Base-by-base conservation (phyloP, 2,797 vertebrate species). In the Tapera naevia region DNA sequence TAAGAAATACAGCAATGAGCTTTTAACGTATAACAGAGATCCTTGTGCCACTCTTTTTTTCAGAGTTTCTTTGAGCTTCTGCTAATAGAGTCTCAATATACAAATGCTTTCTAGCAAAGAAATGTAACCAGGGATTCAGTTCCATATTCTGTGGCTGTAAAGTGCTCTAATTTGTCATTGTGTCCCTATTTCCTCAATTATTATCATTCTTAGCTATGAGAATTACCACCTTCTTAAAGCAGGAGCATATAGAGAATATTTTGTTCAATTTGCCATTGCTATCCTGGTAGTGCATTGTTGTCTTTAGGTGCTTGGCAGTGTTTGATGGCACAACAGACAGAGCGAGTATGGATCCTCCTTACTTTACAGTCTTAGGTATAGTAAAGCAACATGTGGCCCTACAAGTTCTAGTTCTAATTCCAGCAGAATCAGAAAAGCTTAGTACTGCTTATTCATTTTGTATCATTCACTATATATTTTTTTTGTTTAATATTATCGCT, bases 401-500 rank as follows among this genome's bases (percentile, higher is more conserved):
- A 43, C 48, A 32, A 30, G n/a, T 56, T 43, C 11, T 57, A 48
- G 21, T 46, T 79, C 27, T 61, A 43, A 35, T 60, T 84, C 35
- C 69, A 69, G 66, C 41, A 64, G 62, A 64, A 69, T 65, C 28
- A 61, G 33, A 62, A 83, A 64, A 83, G 7, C 3, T 82, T 48
- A 54, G 21, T 0, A 0, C 16, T 24, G 12, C 14, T 15, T 69
- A 11, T 33, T 82, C 5, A 48, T 33, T 50, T 25, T 3, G 8
- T 71, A 50, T 45, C 9, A 25, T 54, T 60, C 32, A 12, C 19
- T 41, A 37, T 37, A 15, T 9, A n/a, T 69, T 45, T 43, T 62
- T 37, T 11, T 45, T 37, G 5, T 41, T 84, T 43, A n/a, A 7
- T 48, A 8, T 39, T 75, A 60, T 53, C 48, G 53, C 14, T 46